Evolutionary conservation across 2,797 vertebrate genomes (phyloP), one percentile per base, ranked within the genome.

Genomic region (Smutsia temminckii): DNA sequence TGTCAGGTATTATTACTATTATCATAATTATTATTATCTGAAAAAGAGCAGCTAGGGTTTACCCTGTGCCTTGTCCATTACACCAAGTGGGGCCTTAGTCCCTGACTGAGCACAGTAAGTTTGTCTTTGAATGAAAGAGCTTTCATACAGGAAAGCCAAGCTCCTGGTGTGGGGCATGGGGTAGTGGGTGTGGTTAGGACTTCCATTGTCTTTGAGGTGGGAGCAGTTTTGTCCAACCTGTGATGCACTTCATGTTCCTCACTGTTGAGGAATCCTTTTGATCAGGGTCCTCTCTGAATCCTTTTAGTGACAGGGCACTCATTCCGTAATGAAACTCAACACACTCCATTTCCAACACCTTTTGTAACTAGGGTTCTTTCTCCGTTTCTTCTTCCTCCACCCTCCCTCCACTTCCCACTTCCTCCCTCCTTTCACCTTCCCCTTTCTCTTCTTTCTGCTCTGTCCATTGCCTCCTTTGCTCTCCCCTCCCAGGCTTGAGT

Each of bases 361-460:
- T 32, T 78, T 51, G n/a, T 20, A 78, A 74, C 51, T 74, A 90
- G 32, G 40, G 51, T 66, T 29, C 32, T 78, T 87, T 93, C 92
- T 85, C 66, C 59, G 57, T 89, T 77, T 57, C 49, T 78, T 92
- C 78, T 71, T 11, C 77, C n/a, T 75, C 81, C 79, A n/a, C 57
- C 59, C 55, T 92, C 49, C 66, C 37, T 34, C 53, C 49, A 37
- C 89, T 91, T 95, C 61, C 61, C 66, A 68, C 75, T 78, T 85
- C 40, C 49, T 37, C 13, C n/a, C 8, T 23, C 40, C 55, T 72
- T 74, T 68, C 61, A 34, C 55, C 59, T 90, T 81, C 86, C 32
- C 13, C 49, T 93, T 46, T 46, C 18, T 80, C 51, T 68, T 90
- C 66, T 74, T 81, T 49, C 49, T 20, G 9, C n/a, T 11, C 25